These are phyloP conservation scores for Plagodis dolabraria DNA, from an alignment of 2,888 invertebrate genomes.

Conservation along the genomic window DNA sequence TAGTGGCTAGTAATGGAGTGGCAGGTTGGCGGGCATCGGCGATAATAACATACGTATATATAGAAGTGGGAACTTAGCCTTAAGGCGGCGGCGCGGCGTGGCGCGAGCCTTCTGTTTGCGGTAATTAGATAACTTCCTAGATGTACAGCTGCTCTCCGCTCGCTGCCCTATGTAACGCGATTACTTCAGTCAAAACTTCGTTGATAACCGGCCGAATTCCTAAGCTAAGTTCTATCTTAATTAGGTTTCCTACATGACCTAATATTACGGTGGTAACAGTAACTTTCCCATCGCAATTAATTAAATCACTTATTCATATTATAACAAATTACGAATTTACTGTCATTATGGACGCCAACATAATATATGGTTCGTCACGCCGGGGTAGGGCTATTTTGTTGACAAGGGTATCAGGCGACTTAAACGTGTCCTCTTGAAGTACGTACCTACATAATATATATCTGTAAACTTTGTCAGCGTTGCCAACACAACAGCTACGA, in stretches of 20 bases:
- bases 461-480: too few species aligned
- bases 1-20: constrained; percentile 42
- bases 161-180: constrained; percentile 41
- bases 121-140: constrained; percentile 70
- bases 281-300: background rate
- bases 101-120: constrained; percentile 55
- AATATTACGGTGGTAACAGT: background rate
- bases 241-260: constrained; percentile 20
- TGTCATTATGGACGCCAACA: constrained; percentile 48
- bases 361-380: constrained; percentile 46
- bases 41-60: constrained; percentile 42
- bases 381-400: constrained; percentile 52
- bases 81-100: constrained; percentile 33
- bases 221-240: constrained; percentile 15
- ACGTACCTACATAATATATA: too few species aligned
- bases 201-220: constrained; percentile 4
- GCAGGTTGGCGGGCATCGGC: constrained; percentile 30
- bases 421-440: too few species aligned
- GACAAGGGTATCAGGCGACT: constrained; percentile 54
- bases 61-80: constrained; percentile 36
- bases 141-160: constrained; percentile 51
- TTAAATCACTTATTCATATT: constrained; percentile 32
- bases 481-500: too few species aligned
- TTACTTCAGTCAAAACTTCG: constrained; percentile 41
- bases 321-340: constrained; percentile 39